phyloP scores from a whole-genome alignment of 2,113 vertebrate species.

The Elanoides forficatus region DNA sequence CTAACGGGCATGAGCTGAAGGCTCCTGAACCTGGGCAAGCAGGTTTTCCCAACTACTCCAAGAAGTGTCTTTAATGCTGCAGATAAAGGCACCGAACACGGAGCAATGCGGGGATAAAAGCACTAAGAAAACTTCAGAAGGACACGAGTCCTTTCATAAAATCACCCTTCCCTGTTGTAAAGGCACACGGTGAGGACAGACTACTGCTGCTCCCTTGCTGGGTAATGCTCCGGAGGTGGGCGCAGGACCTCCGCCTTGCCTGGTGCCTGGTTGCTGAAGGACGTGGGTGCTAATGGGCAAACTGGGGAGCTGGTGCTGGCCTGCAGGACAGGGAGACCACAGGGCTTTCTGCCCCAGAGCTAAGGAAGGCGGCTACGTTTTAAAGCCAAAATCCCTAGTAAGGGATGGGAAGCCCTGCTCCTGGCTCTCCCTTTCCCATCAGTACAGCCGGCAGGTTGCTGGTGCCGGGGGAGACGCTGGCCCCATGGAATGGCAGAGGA shows the following conservation, averaged over 20 bases:
- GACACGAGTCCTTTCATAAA: not conserved
- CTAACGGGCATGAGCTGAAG: not conserved
- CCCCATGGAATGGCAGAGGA: not conserved
- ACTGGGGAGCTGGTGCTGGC: not conserved
- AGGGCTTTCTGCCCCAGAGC: not conserved
- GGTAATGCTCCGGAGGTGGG: not conserved
- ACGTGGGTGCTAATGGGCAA: not conserved
- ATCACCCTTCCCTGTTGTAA: not conserved
- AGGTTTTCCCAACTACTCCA: not conserved
- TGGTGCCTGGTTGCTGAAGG: not conserved
- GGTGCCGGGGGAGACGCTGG: not conserved
- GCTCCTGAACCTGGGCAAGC: not conserved
- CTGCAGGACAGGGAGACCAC: not conserved
- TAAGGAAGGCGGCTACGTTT: accelerated
- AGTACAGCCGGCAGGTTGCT: not conserved
- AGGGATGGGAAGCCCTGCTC: not conserved
- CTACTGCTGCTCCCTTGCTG: not conserved
- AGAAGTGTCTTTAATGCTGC: not conserved
- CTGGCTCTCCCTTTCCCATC: not conserved
- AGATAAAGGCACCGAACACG: accelerated
- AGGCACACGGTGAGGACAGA: not conserved
- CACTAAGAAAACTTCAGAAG: not conserved
- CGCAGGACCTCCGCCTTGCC: not conserved
- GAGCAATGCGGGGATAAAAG: not conserved
- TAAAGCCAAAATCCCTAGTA: not conserved